A percentile compares a stretch with the other conserved stretches of the same genome.
These are phyloP conservation scores for Daboia siamensis DNA, from an alignment of 2,113 vertebrate species.

Conservation along the genomic window DNA sequence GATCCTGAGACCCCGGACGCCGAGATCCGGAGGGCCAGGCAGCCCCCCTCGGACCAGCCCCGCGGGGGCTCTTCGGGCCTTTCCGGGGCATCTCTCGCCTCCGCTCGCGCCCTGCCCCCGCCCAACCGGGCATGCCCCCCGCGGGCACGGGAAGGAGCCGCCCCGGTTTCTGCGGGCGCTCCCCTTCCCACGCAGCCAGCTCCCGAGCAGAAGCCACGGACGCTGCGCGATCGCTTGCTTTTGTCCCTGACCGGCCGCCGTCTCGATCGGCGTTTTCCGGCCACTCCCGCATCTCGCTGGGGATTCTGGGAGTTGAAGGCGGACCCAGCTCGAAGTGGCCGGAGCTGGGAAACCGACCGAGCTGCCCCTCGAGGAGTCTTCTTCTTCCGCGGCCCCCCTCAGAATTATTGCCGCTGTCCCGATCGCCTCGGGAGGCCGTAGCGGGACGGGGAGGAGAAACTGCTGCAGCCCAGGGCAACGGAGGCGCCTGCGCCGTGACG, in stretches of 20 bases:
- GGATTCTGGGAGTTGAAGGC: background rate
- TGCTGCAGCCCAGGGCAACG: background rate
- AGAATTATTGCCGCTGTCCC: no score
- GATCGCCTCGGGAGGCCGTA: background rate
- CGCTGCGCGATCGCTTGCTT: background rate
- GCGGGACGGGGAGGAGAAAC: background rate
- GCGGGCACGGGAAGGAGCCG: background rate
- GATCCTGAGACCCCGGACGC: no score
- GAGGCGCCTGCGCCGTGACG: background rate
- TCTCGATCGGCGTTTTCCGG: background rate
- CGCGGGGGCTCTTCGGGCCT: no score
- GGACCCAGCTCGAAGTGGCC: background rate
- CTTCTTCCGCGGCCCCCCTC: no score
- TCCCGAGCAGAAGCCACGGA: no score
- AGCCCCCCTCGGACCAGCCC: no score
- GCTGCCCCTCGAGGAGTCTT: no score
- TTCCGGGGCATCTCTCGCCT: no score
- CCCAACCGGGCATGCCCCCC: background rate
- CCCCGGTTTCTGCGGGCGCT: no score
- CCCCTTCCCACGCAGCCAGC: no score
- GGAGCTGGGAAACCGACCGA: background rate
- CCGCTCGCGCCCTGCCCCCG: no score
- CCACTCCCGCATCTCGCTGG: background rate
- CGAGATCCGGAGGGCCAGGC: no score
- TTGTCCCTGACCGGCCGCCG: background rate